phyloP scores from a whole-genome alignment of 2,113 vertebrate genomes.

The Pandion haliaetus region DNA sequence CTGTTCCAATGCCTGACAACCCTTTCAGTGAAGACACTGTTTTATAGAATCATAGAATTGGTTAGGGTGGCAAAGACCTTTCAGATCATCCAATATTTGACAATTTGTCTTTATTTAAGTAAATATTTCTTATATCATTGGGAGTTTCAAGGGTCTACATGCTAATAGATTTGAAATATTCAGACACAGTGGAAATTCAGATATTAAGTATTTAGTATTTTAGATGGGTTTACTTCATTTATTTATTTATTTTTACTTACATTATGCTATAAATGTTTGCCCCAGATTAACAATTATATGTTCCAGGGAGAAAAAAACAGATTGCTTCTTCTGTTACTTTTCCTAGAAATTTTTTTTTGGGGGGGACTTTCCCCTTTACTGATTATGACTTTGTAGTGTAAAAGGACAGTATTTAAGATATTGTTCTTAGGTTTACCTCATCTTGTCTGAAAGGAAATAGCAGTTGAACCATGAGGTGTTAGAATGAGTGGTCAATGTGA shows the following conservation, averaged over 20 bases:
- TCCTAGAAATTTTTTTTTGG: not conserved
- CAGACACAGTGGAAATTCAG: not conserved
- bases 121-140: not conserved
- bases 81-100: not conserved
- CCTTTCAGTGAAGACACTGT: too few relatives aligned
- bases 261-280: not conserved
- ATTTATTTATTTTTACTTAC: not conserved
- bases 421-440: not conserved
- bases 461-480: not conserved
- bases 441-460: not conserved
- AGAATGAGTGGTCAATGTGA: not conserved
- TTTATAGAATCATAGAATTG: too few relatives aligned
- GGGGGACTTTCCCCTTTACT: not conserved
- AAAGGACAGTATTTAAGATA: not conserved
- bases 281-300: not conserved
- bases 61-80: too few relatives aligned
- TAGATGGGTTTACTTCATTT: not conserved
- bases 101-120: not conserved
- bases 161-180: not conserved
- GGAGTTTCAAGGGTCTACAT: not conserved
- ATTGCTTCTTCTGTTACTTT: not conserved
- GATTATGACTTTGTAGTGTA: not conserved
- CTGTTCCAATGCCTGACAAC: too few relatives aligned
- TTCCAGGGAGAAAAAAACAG: not conserved
- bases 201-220: not conserved